Percentiles rank a stretch among this genome's conserved stretches.
These are phyloP conservation scores for Drosophila jambulina DNA, from an alignment of 1,140 invertebrate genomes.

Conservation along the genomic window DNA sequence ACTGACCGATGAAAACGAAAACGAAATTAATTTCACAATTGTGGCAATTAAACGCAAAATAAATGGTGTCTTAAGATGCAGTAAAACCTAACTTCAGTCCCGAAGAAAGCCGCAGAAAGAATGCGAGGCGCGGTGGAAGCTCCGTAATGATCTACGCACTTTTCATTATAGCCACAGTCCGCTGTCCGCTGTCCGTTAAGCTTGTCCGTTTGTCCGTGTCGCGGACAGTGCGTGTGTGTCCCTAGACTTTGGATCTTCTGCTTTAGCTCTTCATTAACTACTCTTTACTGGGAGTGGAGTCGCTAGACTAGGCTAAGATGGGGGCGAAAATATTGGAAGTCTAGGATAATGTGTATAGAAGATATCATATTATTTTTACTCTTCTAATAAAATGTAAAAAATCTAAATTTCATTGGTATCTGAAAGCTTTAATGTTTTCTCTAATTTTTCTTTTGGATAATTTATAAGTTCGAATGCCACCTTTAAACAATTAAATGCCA, in stretches of 20 bases:
- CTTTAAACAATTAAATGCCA: no score
- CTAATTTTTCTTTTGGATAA: no score
- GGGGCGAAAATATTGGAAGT: background rate
- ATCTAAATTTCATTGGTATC: no score
- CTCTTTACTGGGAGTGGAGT: background rate
- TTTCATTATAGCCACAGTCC: constrained; percentile 52
- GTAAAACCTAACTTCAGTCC: constrained; percentile 6
- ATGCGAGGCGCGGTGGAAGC: constrained; percentile 44
- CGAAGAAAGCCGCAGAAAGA: constrained; percentile 41
- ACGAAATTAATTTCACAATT: constrained; percentile 81
- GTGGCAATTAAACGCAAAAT: constrained; percentile 79
- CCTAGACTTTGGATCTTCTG: constrained; percentile 11
- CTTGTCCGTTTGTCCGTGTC: constrained; percentile 1
- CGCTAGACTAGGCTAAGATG: background rate
- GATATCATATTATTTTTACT: background rate
- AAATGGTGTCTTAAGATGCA: constrained; percentile 71
- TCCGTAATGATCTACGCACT: constrained; percentile 75
- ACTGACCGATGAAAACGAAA: constrained; percentile 75
- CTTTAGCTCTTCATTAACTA: constrained; percentile 36
- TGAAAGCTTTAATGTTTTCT: no score
- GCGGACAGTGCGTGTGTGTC: constrained; percentile 33
- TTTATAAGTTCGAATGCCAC: no score
- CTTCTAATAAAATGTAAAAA: no score
- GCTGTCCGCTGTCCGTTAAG: constrained; percentile 3
- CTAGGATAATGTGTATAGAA: background rate